Conservation (phyloP, 2,113 vertebrate species). For the Panthera tigris region DNA sequence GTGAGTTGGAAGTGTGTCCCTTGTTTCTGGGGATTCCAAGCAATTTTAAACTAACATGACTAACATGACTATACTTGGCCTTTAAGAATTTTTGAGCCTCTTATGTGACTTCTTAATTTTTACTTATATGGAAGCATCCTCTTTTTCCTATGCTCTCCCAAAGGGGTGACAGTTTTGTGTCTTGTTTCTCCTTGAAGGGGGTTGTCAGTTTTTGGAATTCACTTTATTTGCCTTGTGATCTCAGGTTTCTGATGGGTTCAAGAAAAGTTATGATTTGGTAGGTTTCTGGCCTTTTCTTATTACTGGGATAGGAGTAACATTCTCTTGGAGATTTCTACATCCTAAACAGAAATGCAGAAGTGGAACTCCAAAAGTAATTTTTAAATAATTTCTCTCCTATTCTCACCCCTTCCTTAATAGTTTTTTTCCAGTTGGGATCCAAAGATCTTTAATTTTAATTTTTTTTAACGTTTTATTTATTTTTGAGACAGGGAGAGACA, state of each 20-base stretch:
- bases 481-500: too few species aligned
- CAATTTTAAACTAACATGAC: background rate
- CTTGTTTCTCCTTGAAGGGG: background rate
- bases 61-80: background rate
- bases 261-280: background rate
- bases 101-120: background rate
- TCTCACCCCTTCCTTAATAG: background rate
- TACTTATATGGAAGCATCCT: background rate
- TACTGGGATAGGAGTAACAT: background rate
- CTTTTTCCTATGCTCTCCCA: background rate
- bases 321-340: background rate
- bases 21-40: background rate
- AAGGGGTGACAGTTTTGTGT: background rate
- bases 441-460: background rate
- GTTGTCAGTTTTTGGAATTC: background rate
- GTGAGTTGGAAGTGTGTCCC: background rate
- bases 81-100: background rate
- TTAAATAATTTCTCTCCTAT: background rate
- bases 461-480: too few species aligned
- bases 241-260: background rate
- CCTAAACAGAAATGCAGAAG: background rate
- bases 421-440: background rate
- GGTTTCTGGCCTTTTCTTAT: constrained; percentile 1
- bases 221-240: background rate
- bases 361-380: background rate